phyloP scores from a whole-genome alignment of 1,140 invertebrate species.

The Acromyrmex echinatior region DNA sequence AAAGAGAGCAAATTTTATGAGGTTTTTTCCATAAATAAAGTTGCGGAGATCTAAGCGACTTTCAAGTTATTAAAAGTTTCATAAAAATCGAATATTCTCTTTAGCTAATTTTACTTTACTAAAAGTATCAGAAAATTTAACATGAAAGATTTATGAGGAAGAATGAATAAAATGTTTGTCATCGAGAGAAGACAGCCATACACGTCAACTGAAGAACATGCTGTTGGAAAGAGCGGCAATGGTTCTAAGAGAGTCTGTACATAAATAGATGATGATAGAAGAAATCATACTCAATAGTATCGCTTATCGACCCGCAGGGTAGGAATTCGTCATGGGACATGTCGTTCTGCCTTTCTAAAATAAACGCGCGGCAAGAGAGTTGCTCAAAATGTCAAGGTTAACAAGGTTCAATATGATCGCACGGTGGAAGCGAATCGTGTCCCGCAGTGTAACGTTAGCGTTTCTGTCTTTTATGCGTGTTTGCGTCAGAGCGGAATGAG shows the following conservation, averaged over 20 bases:
- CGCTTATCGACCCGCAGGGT: slow-evolving; percentile 17
- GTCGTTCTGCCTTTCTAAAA: slow-evolving; percentile 78
- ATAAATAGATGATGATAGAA: slow-evolving; percentile 37
- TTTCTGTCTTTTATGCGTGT: slow-evolving; percentile 31
- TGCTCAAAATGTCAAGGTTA: slow-evolving; percentile 80
- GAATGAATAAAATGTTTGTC: background rate
- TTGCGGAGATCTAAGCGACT: background rate
- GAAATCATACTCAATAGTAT: slow-evolving; percentile 28
- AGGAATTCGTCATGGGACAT: slow-evolving; percentile 38
- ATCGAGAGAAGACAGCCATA: background rate
- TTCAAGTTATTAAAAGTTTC: background rate
- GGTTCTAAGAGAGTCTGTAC: background rate
- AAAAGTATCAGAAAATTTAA: background rate
- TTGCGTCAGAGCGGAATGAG: slow-evolving; percentile 53
- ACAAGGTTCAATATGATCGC: slow-evolving; percentile 65
- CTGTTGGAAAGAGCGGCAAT: background rate
- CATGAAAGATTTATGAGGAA: background rate
- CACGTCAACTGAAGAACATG: background rate
- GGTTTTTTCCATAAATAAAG: background rate
- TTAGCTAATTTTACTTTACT: background rate
- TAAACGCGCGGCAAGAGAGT: slow-evolving; percentile 67
- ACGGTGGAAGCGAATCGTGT: slow-evolving; percentile 45
- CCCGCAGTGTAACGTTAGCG: slow-evolving; percentile 29
- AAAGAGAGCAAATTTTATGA: background rate
- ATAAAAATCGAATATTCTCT: background rate